Base-by-base conservation (phyloP, 2,797 vertebrate genomes). In the Odontamblyopus lacepedii region DNA sequence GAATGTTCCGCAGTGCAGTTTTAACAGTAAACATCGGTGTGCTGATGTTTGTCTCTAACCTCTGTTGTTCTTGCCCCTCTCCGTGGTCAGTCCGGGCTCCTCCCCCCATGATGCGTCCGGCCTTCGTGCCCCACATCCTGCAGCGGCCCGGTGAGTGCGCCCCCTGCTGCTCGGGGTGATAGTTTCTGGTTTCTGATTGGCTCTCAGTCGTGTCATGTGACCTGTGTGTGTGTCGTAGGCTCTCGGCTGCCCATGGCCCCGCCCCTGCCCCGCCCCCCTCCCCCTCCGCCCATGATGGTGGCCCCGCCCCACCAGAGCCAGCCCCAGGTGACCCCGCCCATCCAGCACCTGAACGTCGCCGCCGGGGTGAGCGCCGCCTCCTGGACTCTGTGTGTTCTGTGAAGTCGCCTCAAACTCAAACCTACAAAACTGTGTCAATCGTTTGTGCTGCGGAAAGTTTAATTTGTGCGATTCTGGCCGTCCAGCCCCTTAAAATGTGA, bases 111-210 rank as follows among this genome's bases (percentile, higher is more conserved):
- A 92, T 97, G 91, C 93, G 95, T 74, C 96, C 96, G 4, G 95
- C 95, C 19, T 98, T 98, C 75, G 93, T 98, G 69, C 96, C 96
- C 3, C 96, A 98, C 19, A 95, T 97, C 77, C 91, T 98, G 29
- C 96, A 97, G 86, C 94, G 96, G 90, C 94, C 96, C 69, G 95
- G 96, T 97, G 87, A 90, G 79, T 53, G 18, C 18, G 27, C 26
- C 30, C 30, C 12, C 29, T 29, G 29, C 32, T 23, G n/a, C 67
- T 9, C 32, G 32, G 32, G 32, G 32, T 35, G 6, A 7, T 7
- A 35, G 32, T 32, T 23, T 23, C 3, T 32, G 4, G 30, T 32
- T 32, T 32, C 30, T 32, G 30, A 32, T 32, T 32, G 30, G 30
- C 30, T 32, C 3, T 32, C 30, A 32, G 4, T 3, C 30, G 30